Evolutionary conservation across 2,113 vertebrate species (phyloP), one percentile per base, ranked within the genome.

Genomic region (Pygoscelis antarcticus): DNA sequence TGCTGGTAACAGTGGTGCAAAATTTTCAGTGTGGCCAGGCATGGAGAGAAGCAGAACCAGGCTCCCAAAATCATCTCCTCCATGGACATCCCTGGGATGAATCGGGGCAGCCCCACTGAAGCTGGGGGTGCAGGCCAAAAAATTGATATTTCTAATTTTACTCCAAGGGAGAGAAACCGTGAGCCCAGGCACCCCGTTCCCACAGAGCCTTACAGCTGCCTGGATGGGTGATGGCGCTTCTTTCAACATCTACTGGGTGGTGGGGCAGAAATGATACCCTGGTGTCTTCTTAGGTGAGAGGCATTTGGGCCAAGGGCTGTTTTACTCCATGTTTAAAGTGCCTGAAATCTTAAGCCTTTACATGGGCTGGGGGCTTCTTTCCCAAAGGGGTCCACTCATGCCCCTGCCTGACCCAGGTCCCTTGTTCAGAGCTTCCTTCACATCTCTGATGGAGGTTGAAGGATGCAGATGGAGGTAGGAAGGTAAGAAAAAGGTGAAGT

Each of bases 161-260:
- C 27, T 69, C 16, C 21, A 51, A 68, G n/a, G 54, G 20, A 75
- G 21, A 55, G 69, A 49, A 81, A 42, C 27, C 0, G 0, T 29
- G 47, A 80, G 54, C 47, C 12, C 0, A 0, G 1, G 13, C 27
- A 25, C 1, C 30, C 6, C 3, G 0, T 80, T 40, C 21, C 23
- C 52, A 26, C 2, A 6, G 76, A 70, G 20, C 20, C 49, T 60
- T 26, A 17, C 38, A 32, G 81, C 64, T 64, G 10, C 58, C 19
- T 25, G 18, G 8, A 46, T 25, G 83, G 62, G 74, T 4, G 9
- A 9, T 8, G 66, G 46, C 10, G 51, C 66, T 68, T 61, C 36
- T 61, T 78, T 57, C 71, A 66, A 18, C 32, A 47, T 3, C 57
- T 20, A 2, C 71, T 8, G 46, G 46, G 9, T 30, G 46, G 40